Evolutionary conservation across 2,113 vertebrate genomes (phyloP), one percentile per base, ranked within the genome.

Genomic region (Pomatostomus ruficeps): DNA sequence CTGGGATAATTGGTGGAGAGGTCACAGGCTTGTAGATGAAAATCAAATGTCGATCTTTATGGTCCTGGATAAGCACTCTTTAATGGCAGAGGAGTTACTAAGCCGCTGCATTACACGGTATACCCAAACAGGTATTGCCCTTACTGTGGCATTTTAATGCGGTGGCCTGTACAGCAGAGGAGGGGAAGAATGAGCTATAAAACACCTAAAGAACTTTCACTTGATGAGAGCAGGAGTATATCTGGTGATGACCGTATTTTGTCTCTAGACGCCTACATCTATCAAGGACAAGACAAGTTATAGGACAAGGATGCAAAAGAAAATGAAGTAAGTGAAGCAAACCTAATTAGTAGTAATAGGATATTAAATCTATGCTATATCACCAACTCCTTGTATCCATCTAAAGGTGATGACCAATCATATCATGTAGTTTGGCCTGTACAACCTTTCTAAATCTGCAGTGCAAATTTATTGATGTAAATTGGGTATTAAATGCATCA

Each of bases 291-390:
- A 88, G 89, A 87, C 24, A 87, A 66, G 45, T 52, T 92, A 84
- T 19, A 85, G 55, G 51, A 92, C 46, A 93, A 87, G 35, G 29
- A 83, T 85, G 83, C 22, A 55, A 80, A 77, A 78, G 81, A 87
- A 91, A 92, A 72, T 58, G 20, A 93, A 94, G 40, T n/a, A 89
- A 96, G 67, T 82, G 84, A 96, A 97, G 88, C 73, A 96, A 90
- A 89, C 4, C 46, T 96, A 95, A 97, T 96, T 87, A 88, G 45
- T 59, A 85, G 42, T 72, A 95, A 96, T 75, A 87, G 62, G 70
- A 68, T 92, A 79, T 95, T 86, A 93, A 93, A 92, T 87, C 58
- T 91, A 21, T 45, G 12, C 63, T 94, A 5, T 77, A 45, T 67
- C 66, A 82, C 67, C 78, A 75, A 81, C 43, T 94, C 33, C 38